Base-by-base conservation (phyloP, 2,797 vertebrate species). In the Meda fulgida region DNA sequence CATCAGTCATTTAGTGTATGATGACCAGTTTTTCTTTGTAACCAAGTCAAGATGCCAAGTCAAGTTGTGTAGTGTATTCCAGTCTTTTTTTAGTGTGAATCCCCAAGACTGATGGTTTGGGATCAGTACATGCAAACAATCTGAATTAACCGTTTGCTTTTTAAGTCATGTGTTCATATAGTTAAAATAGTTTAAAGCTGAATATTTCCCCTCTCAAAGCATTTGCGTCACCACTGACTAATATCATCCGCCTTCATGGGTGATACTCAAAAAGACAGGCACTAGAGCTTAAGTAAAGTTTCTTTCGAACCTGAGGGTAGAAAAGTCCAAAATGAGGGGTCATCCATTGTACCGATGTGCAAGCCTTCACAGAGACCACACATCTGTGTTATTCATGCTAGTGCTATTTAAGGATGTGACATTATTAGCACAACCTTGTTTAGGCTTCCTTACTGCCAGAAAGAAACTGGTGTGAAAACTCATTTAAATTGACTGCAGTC, bases 401-500 rank as follows among this genome's bases (percentile, higher is more conserved):
- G 82, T 29, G 69, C 53, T 85, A 77, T 88, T 87, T 85, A 53
- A 80, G 81, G 75, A 89, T 80, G 65, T 89, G 77, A 73, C 66
- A 81, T 79, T 81, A 75, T 85, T 67, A 78, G 80, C 77, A 87
- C 67, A 73, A 60, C 58, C 16, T 67, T 40, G 58, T 76, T 55
- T 43, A n/a, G 36, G 34, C 34, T 19, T 75, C 18, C 7, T 16
- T 13, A 29, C 63, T 76, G 81, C 34, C 81, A 78, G 70, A 73
- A 77, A 63, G 58, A 36, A 76, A 76, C 29, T 43, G 19, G 80
- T 69, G 48, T 72, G 80, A 89, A 85, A 36, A 60, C 55, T 83
- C 84, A 81, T 85, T 78, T 60, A 73, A 38, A 36, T 38, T 82
- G 70, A 71, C 11, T 23, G 58, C 65, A 4, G 48, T 65, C 16